Base-by-base conservation (phyloP, 2,888 invertebrate species). In the Eupeodes luniger region DNA sequence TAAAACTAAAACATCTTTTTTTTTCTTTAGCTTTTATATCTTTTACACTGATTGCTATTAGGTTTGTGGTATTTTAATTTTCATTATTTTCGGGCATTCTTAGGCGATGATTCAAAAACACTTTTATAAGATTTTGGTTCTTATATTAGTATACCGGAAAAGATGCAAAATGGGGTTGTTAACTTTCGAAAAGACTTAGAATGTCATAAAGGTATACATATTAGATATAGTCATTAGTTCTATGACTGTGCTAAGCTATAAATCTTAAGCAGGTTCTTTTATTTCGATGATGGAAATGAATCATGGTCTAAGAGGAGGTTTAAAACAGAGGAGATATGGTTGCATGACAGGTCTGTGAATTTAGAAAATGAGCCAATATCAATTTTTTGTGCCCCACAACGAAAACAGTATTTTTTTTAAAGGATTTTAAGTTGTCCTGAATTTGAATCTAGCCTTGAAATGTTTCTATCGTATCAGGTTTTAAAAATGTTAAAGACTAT, bases 1-100 rank as follows among this genome's bases (percentile, higher is more conserved):
- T 79, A 64, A 70, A 78, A 85, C 67, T 81, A 81, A 81, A 85
- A 77, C 66, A 85, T 62, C 69, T 85, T 34, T 57, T 79, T 79
- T 57, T 16, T 19, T 66, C 14, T 19, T 5, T 36, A 27, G 12
- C 36, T 27, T 36, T 55, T 27, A 9, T 47, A 19, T 49, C 27
- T 27, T 27, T 27, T 27, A 27, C 27, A 27, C 47, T 44, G 19
- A 70, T 55, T 70, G 36, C 40, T 70, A 55, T 70, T 55, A 44
- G 47, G 47, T 59, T 70, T 70, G 55, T 59, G 72, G 72, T 72
- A 72, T 72, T 72, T 72, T 72, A 72, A 72, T 72, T 72, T 59
- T 59, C 4, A 72, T 72, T 70, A n/a, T 51, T 57, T 55, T 47
- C 6, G 47, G 70, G 70, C 40, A 70, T 70, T 70, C 70, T 27